These are phyloP conservation scores for Enteromius radiatus DNA, from an alignment of 2,797 vertebrate species.

Conservation along the genomic window DNA sequence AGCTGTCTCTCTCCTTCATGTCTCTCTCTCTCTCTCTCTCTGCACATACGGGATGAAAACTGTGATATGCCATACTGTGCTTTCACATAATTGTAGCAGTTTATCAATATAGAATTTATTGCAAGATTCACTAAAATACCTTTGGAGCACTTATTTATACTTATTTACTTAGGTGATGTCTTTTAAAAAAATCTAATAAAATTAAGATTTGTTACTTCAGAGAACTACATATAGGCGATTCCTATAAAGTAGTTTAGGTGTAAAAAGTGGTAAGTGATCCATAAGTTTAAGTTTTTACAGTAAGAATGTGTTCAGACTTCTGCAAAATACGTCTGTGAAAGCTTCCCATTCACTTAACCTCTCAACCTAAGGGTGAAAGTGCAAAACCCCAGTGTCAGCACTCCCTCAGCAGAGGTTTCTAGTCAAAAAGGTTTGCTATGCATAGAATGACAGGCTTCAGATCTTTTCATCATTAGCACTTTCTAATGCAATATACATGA, in stretches of 20 bases:
- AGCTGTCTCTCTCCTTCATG: constrained; percentile 70
- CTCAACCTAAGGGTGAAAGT: constrained; percentile 47
- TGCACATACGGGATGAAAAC: constrained; percentile 2
- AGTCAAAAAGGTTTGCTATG: background rate
- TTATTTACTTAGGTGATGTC: background rate
- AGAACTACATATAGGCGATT: background rate
- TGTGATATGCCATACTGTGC: background rate
- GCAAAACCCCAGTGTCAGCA: constrained; percentile 42
- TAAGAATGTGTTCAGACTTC: background rate
- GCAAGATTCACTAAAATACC: background rate
- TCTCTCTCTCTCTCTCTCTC: constrained; percentile 46
- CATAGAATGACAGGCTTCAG: background rate
- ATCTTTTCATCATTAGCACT: background rate
- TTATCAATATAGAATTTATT: background rate
- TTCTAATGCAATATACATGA: background rate
- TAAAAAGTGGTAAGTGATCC: background rate
- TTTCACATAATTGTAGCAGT: background rate
- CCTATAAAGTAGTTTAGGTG: background rate
- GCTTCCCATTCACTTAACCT: constrained; percentile 60
- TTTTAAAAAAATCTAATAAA: background rate
- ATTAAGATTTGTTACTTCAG: background rate
- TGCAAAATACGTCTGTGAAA: constrained; percentile 58
- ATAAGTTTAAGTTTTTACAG: background rate
- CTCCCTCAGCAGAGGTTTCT: constrained; percentile 24
- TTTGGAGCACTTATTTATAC: background rate